Conservation (phyloP, 1,140 invertebrate genomes). For the Formica selysi region DNA sequence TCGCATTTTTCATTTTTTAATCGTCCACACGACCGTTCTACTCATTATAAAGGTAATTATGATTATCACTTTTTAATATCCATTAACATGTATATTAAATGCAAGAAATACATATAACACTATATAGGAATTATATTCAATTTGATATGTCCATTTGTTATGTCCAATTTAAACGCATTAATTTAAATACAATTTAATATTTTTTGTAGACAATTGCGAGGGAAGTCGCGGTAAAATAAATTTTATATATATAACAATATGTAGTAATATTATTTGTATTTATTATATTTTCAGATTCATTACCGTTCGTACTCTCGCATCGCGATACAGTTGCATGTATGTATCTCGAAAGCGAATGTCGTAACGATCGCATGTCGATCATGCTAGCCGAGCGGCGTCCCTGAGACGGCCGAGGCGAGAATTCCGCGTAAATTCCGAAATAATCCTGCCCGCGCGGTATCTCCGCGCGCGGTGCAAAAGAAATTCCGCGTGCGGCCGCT, state of each 20-base stretch:
- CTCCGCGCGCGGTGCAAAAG: conserved; percentile 13
- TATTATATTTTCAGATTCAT: not conserved
- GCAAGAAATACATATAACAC: no score
- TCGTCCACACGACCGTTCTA: not conserved
- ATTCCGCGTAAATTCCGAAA: conserved; percentile 66
- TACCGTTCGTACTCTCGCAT: not conserved
- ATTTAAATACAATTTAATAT: no score
- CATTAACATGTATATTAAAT: no score
- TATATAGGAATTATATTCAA: no score
- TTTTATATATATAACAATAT: not conserved
- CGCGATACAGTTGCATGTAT: conserved; percentile 6
- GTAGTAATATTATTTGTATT: not conserved
- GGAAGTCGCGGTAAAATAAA: not conserved
- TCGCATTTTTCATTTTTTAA: not conserved
- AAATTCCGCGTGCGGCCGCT: conserved; percentile 53
- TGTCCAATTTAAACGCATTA: no score
- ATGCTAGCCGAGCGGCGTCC: conserved; percentile 19
- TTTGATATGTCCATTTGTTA: no score
- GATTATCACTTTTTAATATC: not conserved
- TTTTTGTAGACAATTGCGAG: no score
- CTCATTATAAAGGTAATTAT: conserved; percentile 1
- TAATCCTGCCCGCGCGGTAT: conserved; percentile 42
- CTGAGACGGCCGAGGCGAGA: conserved; percentile 52
- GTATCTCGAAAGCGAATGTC: conserved; percentile 46
- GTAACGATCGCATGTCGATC: conserved; percentile 40